phyloP scores from a whole-genome alignment of 2,797 vertebrate species.

The Lycodopsis pacificus region DNA sequence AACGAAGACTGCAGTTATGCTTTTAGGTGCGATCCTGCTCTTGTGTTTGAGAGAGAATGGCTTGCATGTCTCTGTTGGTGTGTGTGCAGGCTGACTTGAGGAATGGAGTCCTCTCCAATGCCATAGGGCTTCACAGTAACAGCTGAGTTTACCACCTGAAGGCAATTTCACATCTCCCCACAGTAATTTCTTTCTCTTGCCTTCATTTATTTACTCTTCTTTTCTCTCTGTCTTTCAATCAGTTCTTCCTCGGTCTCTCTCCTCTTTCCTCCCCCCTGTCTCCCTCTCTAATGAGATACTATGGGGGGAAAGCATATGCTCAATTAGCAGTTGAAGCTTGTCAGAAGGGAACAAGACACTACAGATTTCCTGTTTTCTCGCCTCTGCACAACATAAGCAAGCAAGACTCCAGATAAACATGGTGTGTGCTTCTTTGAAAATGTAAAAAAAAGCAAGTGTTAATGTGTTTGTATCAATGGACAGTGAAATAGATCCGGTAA shows the following conservation, averaged over 20 bases:
- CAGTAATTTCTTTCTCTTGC: constrained; percentile 4
- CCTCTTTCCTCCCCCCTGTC: not conserved
- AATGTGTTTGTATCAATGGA: not conserved
- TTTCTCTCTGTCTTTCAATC: constrained; percentile 25
- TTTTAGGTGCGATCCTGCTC: constrained; percentile 5
- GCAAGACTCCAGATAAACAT: constrained; percentile 26
- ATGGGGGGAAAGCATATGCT: constrained; percentile 63
- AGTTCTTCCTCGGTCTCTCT: constrained; percentile 9
- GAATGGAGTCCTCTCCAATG: not conserved
- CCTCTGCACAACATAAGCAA: constrained; percentile 40
- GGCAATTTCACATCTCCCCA: constrained; percentile 22
- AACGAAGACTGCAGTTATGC: not conserved
- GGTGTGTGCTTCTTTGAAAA: not conserved
- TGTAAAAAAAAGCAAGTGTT: constrained; percentile 13
- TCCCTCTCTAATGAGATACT: constrained; percentile 61
- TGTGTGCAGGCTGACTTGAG: constrained; percentile 5
- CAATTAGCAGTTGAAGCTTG: constrained; percentile 63
- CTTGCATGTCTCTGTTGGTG: not conserved
- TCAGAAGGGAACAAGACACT: constrained; percentile 56
- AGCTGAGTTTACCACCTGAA: constrained; percentile 45
- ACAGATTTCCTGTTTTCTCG: constrained; percentile 61
- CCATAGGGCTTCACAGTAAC: constrained; percentile 24
- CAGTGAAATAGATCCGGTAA: not conserved
- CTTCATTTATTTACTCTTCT: constrained; percentile 20
- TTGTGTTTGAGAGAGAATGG: constrained; percentile 6